Evolutionary conservation across 2,888 invertebrate genomes (phyloP), one percentile per base, ranked within the genome.

Genomic region (Malthinus flaveolus): DNA sequence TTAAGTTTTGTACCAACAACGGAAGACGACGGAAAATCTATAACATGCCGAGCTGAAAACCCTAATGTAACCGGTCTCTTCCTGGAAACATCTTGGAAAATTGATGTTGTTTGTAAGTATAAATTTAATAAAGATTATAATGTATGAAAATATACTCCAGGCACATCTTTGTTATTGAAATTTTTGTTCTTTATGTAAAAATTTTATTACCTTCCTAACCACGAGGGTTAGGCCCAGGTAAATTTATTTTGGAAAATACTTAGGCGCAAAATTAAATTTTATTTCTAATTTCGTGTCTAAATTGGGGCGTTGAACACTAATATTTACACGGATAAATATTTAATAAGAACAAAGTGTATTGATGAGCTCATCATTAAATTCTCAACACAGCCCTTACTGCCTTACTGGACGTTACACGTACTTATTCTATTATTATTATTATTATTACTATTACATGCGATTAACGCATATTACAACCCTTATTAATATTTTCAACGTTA

Each of bases 41-140:
- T 95, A 82, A 90, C 89, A 61, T 95, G 95, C 80, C 85, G 93
- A 73, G 91, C 93, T 7, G 93, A 94, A 82, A 95, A 95, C 84
- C 93, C 93, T 62, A 91, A 91, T 83, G 91, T 93, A 71, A 91
- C 90, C 62, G 88, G 91, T 50, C 87, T 92, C 68, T 88, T 84
- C 77, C 81, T 92, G 69, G 94, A 94, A 80, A 89, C 91, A 68
- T 87, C 90, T 52, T 93, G 92, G 92, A 89, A 87, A 75, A 88
- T 94, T 77, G 88, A 89, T 81, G 93, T 95, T 72, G 93, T 93
- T 68, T 94, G 94, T 94, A 80, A 92, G 94, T 91, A 49, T 52
- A 44, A 51, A 33, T 46, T 33, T 50, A 55, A 55, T 51, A 48
- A 45, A 56, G 36, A 49, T 56, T 49, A 36, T 34, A 34, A 34